Percentiles rank a stretch among this genome's conserved stretches.
Conservation (phyloP, 2,888 invertebrate species). For the Megalurothrips usitatus region DNA sequence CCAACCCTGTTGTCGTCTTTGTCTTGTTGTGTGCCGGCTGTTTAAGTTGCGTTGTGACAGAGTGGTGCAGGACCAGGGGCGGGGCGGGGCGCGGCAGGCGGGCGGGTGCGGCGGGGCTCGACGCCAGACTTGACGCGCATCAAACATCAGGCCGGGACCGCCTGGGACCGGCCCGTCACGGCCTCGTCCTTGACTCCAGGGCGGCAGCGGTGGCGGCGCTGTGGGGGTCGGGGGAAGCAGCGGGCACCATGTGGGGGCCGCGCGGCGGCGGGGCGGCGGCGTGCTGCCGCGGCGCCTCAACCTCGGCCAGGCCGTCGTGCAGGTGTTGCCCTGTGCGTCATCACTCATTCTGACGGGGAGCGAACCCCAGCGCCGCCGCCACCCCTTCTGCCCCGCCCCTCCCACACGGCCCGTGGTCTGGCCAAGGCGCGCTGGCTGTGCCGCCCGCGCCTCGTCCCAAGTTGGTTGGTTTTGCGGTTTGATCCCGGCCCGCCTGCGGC, state of each 20-base stretch:
- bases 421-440: not conserved
- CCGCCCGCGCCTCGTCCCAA: not conserved
- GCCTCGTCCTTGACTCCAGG: not conserved
- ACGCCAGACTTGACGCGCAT: not conserved
- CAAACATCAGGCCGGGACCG: not conserved
- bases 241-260: no score
- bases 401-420: not conserved
- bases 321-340: not conserved
- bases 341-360: not conserved
- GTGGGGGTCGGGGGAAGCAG: not conserved
- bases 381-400: not conserved
- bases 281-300: no score
- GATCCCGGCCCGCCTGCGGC: slow-evolving; percentile 19
- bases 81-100: not conserved
- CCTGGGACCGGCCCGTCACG: not conserved
- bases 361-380: not conserved
- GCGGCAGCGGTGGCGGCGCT: not conserved
- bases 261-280: not conserved
- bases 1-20: no score
- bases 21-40: not conserved
- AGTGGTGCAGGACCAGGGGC: not conserved
- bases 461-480: slow-evolving; percentile 5
- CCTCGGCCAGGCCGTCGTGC: not conserved
- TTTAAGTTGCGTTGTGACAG: not conserved
- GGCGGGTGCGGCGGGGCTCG: not conserved